Conservation (phyloP, 53 echinoderm and acorn worm genomes). For the Holothuria leucospilota region DNA sequence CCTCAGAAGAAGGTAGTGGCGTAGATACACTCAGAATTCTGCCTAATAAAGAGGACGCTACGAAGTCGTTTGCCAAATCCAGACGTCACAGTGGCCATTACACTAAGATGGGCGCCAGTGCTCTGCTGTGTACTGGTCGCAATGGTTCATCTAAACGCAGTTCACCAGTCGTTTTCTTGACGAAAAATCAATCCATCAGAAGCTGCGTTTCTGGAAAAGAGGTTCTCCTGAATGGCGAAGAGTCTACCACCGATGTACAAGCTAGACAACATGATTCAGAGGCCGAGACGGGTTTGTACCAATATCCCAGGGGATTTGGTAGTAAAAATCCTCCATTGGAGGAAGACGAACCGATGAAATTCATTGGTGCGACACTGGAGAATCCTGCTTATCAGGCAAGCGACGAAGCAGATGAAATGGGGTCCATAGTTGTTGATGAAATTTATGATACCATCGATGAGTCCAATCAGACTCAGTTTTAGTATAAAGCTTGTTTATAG, state of each 20-base stretch:
- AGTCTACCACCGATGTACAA: slow-evolving; percentile 1
- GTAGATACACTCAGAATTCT: no score
- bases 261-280: not conserved
- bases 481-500: not conserved
- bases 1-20: no score
- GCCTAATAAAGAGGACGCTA: no score
- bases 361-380: no score
- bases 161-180: slow-evolving; percentile 15
- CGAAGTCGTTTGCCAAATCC: no score
- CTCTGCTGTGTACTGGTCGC: no score
- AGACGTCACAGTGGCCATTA: no score
- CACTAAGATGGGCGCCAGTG: no score
- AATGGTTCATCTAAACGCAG: not conserved
- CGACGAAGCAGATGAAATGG: not conserved
- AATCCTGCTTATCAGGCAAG: not conserved
- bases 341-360: not conserved
- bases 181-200: slow-evolving; percentile 16
- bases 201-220: slow-evolving; percentile 17
- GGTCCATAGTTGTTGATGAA: not conserved
- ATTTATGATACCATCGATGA: slow-evolving; percentile 24
- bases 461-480: slow-evolving; percentile 1
- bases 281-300: no score
- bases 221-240: slow-evolving; percentile 13
- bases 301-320: no score
- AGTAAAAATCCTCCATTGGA: not conserved